Conservation (phyloP, 2,113 vertebrate species). For the Archocentrus centrarchus region DNA sequence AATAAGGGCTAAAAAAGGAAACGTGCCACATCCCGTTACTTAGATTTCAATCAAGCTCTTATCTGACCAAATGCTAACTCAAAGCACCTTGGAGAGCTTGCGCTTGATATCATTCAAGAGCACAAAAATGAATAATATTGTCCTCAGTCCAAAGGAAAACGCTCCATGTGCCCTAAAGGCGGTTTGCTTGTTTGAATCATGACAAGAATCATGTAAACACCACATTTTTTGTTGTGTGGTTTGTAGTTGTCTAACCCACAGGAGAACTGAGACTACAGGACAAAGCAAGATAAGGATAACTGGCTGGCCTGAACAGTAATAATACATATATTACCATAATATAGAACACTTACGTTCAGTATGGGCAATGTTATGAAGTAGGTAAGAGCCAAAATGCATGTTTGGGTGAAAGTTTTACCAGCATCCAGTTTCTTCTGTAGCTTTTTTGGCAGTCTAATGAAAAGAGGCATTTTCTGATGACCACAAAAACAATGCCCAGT, state of each 20-base stretch:
- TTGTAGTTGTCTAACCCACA: background rate
- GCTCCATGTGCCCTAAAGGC: background rate
- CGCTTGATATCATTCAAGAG: background rate
- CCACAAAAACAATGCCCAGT: background rate
- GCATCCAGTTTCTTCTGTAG: background rate
- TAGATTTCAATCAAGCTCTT: background rate
- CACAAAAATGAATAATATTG: slow-evolving; percentile 4
- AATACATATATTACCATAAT: background rate
- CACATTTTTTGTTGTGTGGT: background rate
- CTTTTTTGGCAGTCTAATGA: slow-evolving; percentile 1
- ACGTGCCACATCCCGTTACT: slow-evolving; percentile 27
- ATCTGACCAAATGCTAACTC: background rate
- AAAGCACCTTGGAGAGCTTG: background rate
- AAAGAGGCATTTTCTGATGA: background rate
- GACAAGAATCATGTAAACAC: background rate
- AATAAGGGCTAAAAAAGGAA: slow-evolving; percentile 32
- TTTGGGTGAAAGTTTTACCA: background rate
- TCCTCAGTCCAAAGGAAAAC: background rate
- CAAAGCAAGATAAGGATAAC: background rate
- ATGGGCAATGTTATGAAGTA: background rate
- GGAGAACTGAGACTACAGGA: background rate
- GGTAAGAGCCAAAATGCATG: background rate
- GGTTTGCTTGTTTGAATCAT: background rate
- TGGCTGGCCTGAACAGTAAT: background rate
- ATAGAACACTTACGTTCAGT: background rate